Base-by-base conservation (phyloP, 2,797 vertebrate genomes). In the Tangara arthus region DNA sequence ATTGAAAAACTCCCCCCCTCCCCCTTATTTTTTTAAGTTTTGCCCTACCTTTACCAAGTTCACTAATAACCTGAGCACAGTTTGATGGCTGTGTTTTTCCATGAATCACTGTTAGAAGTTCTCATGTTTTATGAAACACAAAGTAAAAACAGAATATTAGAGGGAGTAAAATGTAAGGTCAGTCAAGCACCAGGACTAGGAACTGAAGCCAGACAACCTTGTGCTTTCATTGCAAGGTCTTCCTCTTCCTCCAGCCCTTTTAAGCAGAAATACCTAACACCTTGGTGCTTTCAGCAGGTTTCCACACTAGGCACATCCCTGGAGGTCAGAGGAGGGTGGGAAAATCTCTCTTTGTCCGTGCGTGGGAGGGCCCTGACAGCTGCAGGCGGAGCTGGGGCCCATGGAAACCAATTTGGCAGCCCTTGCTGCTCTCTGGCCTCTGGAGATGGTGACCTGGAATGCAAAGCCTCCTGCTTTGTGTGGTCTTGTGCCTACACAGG, bases 391-490 rank as follows among this genome's bases (percentile, higher is more conserved):
- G 82, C 75, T 95, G 93, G 70, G 90, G 82, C 87, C 89, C 87
- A 46, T 90, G 60, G 89, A 14, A 47, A 82, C 59, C 71, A 24
- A 3, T 73, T 93, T 96, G 94, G 94, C 95, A 97, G 83, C 44
- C 11, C 65, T 89, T 89, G 41, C 56, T 93, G 85, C 61, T 57
- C 85, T 90, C 57, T 20, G 87, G 94, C 79, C 96, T 56, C 87
- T 82, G 83, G 96, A 94, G 89, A 96, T 46, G 66, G 59, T 69
- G 96, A 88, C 84, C 89, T 92, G 95, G 93, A 93, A 93, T 92
- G 89, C 55, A 88, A 76, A 89, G 22, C 71, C 82, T 95, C 70
- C 77, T 94, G 70, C 53, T 90, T 77, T 95, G 95, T 96, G 94
- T 96, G 95, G 95, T 95, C 96, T 94, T 22, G 14, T 85, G 60